Conservation (phyloP, 1,140 invertebrate genomes). For the Chrysomallon squamiferum region DNA sequence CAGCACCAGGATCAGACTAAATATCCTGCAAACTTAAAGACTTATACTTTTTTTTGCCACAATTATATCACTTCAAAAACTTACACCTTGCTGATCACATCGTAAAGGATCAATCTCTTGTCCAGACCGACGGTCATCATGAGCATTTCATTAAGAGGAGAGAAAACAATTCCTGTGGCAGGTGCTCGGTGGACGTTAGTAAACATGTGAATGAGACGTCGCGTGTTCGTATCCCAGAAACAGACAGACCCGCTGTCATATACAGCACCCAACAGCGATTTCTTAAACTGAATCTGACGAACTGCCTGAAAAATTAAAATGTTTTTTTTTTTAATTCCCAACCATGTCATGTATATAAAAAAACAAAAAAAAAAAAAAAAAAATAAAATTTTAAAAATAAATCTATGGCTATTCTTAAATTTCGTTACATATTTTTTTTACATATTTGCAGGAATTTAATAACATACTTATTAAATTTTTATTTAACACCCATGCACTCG, state of each 20-base stretch:
- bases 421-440: no score
- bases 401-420: no score
- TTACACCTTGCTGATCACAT: slow-evolving; percentile 60
- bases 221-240: slow-evolving; percentile 60
- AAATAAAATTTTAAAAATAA: no score
- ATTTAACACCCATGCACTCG: no score
- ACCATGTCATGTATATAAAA: no score
- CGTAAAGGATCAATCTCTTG: slow-evolving; percentile 61
- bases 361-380: no score
- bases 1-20: no score
- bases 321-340: neutral
- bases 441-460: no score
- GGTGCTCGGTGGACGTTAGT: slow-evolving; percentile 53
- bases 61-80: no score
- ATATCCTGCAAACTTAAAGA: no score
- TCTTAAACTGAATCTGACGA: slow-evolving; percentile 58
- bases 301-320: slow-evolving; percentile 41
- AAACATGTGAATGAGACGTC: slow-evolving; percentile 54
- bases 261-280: slow-evolving; percentile 56
- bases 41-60: no score
- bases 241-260: slow-evolving; percentile 61
- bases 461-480: no score
- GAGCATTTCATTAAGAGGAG: slow-evolving; percentile 62
- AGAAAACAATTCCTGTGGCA: slow-evolving; percentile 60
- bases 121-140: slow-evolving; percentile 63